Conservation (phyloP, 30 jellyfish, hydroid and myxozoan genomes). For the Clytia hemisphaerica region DNA sequence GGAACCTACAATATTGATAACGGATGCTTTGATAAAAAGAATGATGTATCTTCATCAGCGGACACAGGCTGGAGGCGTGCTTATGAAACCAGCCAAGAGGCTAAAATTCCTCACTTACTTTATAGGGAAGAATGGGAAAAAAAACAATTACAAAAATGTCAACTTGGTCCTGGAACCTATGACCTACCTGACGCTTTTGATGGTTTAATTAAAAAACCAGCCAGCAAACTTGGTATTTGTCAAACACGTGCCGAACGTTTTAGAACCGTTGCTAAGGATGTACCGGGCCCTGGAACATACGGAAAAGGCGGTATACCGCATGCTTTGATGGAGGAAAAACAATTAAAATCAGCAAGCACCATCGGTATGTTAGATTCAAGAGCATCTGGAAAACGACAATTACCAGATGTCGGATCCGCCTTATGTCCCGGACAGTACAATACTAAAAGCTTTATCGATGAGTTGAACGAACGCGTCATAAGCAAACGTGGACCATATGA, state of each 20-base stretch:
- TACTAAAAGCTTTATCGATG: conserved; percentile 86
- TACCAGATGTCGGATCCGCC: conserved; percentile 98
- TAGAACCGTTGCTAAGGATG: conserved; percentile 31
- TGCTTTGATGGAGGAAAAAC: conserved; percentile 82
- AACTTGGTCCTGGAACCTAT: conserved; percentile 97
- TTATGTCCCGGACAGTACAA: conserved; percentile 98
- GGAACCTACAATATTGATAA: conserved; percentile 79
- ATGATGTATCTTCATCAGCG: conserved; percentile 21
- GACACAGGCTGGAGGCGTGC: conserved; percentile 82
- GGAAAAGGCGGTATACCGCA: conserved; percentile 97
- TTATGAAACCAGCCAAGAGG: conserved; percentile 76
- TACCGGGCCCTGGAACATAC: conserved; percentile 99
- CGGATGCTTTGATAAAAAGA: conserved; percentile 75
- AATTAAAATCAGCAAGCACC: conserved; percentile 69
- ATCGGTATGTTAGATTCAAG: conserved; percentile 96
- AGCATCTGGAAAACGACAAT: conserved; percentile 90
- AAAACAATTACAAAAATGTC: conserved; percentile 78
- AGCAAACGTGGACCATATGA: conserved; percentile 99
- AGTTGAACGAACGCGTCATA: conserved; percentile 68
- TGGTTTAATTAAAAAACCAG: conserved; percentile 55
- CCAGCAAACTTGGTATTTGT: conserved; percentile 87
- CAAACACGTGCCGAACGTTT: conserved; percentile 87
- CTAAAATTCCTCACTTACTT: conserved; percentile 89
- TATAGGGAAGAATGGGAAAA: conserved; percentile 94
- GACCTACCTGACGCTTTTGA: conserved; percentile 75